Evolutionary conservation across 2,797 vertebrate species (phyloP).

Genomic region (Amblyraja radiata): DNA sequence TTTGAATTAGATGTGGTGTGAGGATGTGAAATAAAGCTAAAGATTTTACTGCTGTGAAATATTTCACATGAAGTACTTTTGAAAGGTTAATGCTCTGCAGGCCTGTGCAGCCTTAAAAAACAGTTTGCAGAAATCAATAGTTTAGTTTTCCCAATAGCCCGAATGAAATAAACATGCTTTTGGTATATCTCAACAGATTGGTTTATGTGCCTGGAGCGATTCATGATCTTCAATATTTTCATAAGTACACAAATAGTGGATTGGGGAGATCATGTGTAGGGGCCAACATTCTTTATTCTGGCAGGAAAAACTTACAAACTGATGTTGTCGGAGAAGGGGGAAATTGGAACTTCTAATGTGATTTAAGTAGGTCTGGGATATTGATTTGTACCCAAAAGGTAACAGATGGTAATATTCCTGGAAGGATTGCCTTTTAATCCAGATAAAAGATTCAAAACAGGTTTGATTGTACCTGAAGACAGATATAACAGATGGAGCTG

Average conservation of each 20-base stretch:
- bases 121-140: slow-evolving; percentile 37
- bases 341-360: neutral
- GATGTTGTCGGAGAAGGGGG: neutral
- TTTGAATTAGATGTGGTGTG: neutral
- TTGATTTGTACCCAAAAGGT: neutral
- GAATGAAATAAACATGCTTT: slow-evolving; percentile 34
- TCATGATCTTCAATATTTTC: neutral
- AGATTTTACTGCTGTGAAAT: neutral
- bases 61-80: neutral
- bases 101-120: neutral
- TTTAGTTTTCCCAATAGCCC: slow-evolving; percentile 3
- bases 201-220: neutral
- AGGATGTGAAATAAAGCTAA: slow-evolving; percentile 26
- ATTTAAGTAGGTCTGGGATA: neutral
- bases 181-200: slow-evolving; percentile 24
- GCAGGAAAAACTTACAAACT: neutral
- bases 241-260: slow-evolving; percentile 4
- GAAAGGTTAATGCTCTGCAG: slow-evolving; percentile 25
- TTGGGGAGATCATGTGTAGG: neutral
- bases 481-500: neutral
- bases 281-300: neutral
- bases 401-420: slow-evolving; percentile 26
- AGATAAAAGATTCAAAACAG: slow-evolving; percentile 19
- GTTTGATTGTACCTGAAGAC: neutral
- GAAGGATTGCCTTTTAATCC: slow-evolving; percentile 25